phyloP scores from a whole-genome alignment of 2,113 vertebrate genomes.

The Leptobrachium ailaonicum region DNA sequence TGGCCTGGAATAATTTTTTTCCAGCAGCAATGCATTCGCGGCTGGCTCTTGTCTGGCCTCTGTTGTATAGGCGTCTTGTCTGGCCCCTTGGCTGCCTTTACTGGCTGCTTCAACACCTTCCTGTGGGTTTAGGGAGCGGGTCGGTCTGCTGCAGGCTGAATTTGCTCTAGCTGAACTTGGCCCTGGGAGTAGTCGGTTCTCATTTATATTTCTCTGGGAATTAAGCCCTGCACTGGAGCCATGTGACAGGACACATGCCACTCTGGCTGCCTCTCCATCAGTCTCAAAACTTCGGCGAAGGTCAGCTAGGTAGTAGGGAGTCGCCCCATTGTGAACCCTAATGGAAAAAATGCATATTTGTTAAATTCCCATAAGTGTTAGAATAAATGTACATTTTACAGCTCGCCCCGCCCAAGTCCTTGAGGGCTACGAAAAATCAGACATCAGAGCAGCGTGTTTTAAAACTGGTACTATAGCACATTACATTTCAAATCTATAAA shows the following conservation, averaged over 20 bases:
- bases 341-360: constrained; percentile 26
- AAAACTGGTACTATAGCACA: neutral
- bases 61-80: constrained; percentile 54
- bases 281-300: constrained; percentile 20
- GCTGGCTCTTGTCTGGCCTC: constrained; percentile 61
- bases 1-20: constrained; percentile 57
- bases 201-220: constrained; percentile 46
- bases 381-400: constrained; percentile 26
- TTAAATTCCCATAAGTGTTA: constrained; percentile 26
- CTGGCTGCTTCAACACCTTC: constrained; percentile 60
- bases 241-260: constrained; percentile 34
- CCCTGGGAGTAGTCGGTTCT: constrained; percentile 27
- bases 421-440: neutral
- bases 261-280: constrained; percentile 17
- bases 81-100: constrained; percentile 57
- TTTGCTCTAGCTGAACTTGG: constrained; percentile 37
- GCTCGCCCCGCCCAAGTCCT: constrained; percentile 7
- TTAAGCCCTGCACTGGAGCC: constrained; percentile 40
- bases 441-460: neutral
- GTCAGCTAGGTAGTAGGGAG: constrained; percentile 34
- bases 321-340: constrained; percentile 22
- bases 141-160: constrained; percentile 51
- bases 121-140: constrained; percentile 53
- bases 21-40: constrained; percentile 58
- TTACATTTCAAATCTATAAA: neutral